Evolutionary conservation across 2,888 invertebrate genomes (phyloP).

Genomic region (Xestia ashworthii): DNA sequence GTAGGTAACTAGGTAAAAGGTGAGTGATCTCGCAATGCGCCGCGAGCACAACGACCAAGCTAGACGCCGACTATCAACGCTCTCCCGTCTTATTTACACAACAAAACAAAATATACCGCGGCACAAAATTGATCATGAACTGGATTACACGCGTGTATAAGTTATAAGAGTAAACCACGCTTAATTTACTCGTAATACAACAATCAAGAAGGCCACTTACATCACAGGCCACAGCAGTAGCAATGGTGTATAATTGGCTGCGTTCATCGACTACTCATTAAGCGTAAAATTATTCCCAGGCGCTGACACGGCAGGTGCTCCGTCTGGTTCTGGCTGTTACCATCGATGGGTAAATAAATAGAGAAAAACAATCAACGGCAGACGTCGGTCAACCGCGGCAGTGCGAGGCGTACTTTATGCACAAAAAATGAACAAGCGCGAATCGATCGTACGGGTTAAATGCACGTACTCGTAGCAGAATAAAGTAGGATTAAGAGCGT

Average conservation of each 20-base stretch:
- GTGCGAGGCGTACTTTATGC: constrained; percentile 57
- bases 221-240: constrained; percentile 74
- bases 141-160: constrained; percentile 29
- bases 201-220: constrained; percentile 65
- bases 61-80: constrained; percentile 45
- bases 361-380: constrained; percentile 69
- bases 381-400: constrained; percentile 65
- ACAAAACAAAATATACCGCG: constrained; percentile 45
- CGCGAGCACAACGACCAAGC: constrained; percentile 39
- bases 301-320: constrained; percentile 78
- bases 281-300: constrained; percentile 79
- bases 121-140: constrained; percentile 20
- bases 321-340: constrained; percentile 70
- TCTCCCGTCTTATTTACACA: constrained; percentile 53
- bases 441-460: constrained; percentile 40
- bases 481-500: not conserved
- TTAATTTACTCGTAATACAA: constrained; percentile 54
- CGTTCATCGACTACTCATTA: constrained; percentile 74
- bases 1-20: constrained; percentile 79
- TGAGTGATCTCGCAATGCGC: constrained; percentile 73
- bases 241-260: constrained; percentile 76
- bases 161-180: constrained; percentile 26
- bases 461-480: constrained; percentile 13
- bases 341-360: constrained; percentile 73
- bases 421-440: constrained; percentile 65